phyloP scores from a whole-genome alignment of 1,140 invertebrate species.

The Panulirus ornatus region DNA sequence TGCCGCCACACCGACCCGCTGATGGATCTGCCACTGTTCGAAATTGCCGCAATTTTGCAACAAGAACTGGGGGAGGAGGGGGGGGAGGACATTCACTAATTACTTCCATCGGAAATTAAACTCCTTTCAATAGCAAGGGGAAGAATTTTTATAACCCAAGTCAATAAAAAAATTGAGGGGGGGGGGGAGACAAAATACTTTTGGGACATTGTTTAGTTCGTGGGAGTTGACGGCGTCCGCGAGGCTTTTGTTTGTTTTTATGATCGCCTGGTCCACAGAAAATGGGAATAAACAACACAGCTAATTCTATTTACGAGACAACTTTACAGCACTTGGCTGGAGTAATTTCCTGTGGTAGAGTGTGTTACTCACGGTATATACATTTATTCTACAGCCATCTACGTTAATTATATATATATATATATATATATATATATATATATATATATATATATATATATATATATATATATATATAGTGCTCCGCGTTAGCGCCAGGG shows the following conservation, averaged over 20 bases:
- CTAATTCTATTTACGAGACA: not conserved
- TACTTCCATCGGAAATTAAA: conserved; percentile 1
- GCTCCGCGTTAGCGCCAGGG: too few relatives aligned
- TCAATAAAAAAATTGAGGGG: conserved; percentile 13
- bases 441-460: too few relatives aligned
- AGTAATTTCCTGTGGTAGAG: not conserved
- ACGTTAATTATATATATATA: too few relatives aligned
- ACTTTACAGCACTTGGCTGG: not conserved
- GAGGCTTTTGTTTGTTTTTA: not conserved
- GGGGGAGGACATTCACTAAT: not conserved
- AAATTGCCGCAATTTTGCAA: not conserved
- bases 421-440: too few relatives aligned
- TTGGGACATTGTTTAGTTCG: not conserved
- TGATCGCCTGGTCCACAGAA: not conserved
- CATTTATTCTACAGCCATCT: too few relatives aligned
- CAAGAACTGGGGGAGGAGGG: too few relatives aligned
- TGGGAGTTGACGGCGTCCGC: not conserved
- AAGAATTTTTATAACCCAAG: not conserved
- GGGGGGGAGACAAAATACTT: too few relatives aligned
- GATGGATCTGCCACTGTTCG: not conserved
- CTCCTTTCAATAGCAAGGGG: not conserved
- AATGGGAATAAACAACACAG: conserved; percentile 2
- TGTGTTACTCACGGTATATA: too few relatives aligned
- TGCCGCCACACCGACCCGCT: too few relatives aligned
- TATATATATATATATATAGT: too few relatives aligned